Evolutionary conservation across 37 sponge, comb jelly and placozoan species (phyloP), one percentile per base, ranked within the genome.

Genomic region (Hormiphora californensis): DNA sequence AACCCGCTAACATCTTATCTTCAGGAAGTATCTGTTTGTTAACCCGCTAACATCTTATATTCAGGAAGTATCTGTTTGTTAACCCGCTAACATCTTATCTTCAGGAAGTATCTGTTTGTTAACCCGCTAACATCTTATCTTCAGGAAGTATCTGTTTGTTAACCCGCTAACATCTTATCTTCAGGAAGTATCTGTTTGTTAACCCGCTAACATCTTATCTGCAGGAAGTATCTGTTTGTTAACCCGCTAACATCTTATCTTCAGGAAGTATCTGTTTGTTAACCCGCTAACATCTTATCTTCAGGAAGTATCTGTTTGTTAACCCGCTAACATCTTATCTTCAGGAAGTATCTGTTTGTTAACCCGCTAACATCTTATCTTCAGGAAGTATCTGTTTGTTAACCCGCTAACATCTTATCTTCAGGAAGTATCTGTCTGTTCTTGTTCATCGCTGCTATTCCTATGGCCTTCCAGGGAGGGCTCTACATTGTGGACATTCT

Each of bases 401-500:
- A n/a, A n/a, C n/a, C n/a, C n/a, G n/a, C n/a, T 17, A 49, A 49
- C 15, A 17, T 15, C 53, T 15, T 15, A 49, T 17, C 27, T 67
- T 33, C 90, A 92, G 94, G 78, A 41, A 36, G 90, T 8, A 67
- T 96, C 0, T 97, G 98, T 81, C 35, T 87, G 5, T 17, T 87
- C 0, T 53, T 90, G 54, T 90, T 92, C 38, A 0, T 91, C n/a
- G 78, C 91, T 37, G 94, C 93, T 46, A 46, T 97, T 32, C 87
- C 91, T 0, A 94, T 94, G 88, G 78, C 91, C 23, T 85, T 94
- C 25, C 93, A 94, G 34, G 91, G 90, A 53, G 98, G 98, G 11
- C 61, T 90, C 51, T 97, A 97, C 91, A 88, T 94, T 54, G 91
- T 97, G 32, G 85, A 91, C 69, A 85, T 97, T 63, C 86, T 93